phyloP scores from a whole-genome alignment of 1,140 invertebrate species.

The Melitaea cinxia region DNA sequence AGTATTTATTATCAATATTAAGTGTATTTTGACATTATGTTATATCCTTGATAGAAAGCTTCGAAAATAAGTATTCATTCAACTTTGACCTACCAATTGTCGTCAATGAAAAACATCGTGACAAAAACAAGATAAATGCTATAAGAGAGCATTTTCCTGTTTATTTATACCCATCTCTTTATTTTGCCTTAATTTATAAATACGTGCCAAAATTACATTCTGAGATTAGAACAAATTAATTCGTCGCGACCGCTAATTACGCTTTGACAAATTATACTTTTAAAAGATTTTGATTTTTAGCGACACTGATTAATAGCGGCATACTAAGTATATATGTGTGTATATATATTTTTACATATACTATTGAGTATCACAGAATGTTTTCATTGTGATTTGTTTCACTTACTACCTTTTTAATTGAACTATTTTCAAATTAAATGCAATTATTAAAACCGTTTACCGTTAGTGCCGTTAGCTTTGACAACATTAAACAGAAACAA shows the following conservation, averaged over 20 bases:
- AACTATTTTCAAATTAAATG: too few relatives aligned
- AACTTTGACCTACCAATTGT: constrained; percentile 28
- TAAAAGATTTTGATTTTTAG: neutral
- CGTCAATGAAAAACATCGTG: constrained; percentile 15
- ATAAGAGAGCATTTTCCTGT: neutral
- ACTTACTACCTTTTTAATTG: too few relatives aligned
- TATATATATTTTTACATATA: too few relatives aligned
- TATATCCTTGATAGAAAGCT: neutral
- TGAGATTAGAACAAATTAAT: constrained; percentile 9
- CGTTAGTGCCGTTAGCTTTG: too few relatives aligned
- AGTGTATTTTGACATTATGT: neutral
- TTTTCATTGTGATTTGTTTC: too few relatives aligned
- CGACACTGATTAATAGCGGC: neutral
- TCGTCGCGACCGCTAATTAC: neutral
- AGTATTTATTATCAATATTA: neutral
- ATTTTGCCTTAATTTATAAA: neutral
- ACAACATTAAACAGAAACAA: too few relatives aligned
- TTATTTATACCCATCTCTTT: constrained; percentile 12
- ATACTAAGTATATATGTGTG: too few relatives aligned
- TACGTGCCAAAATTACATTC: constrained; percentile 17
- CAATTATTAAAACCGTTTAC: too few relatives aligned
- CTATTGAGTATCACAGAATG: too few relatives aligned
- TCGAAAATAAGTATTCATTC: neutral
- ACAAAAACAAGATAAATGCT: constrained; percentile 8
- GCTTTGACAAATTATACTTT: constrained; percentile 6